phyloP scores from a whole-genome alignment of 2,797 vertebrate genomes.

The Spea hammondii region DNA sequence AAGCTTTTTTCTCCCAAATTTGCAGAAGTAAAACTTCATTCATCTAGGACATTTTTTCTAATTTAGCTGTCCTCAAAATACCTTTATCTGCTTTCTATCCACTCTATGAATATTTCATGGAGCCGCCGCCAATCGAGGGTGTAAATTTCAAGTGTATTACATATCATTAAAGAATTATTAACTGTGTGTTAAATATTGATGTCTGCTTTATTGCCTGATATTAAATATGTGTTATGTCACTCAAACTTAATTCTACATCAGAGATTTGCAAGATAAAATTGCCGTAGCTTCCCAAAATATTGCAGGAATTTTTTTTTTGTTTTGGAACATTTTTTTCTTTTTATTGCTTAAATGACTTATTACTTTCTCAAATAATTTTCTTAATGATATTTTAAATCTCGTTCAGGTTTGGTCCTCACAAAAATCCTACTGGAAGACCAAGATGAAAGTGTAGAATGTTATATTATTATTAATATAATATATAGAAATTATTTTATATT shows the following conservation, averaged over 20 bases:
- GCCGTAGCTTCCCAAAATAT: neutral
- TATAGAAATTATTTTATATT: no score
- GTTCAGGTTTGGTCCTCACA: no score
- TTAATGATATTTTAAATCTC: no score
- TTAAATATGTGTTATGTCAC: slow-evolving; percentile 44
- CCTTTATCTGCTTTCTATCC: slow-evolving; percentile 24
- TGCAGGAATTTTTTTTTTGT: neutral
- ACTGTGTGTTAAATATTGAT: slow-evolving; percentile 47
- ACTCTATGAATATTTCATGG: slow-evolving; percentile 37
- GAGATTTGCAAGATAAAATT: slow-evolving; percentile 12
- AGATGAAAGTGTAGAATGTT: no score
- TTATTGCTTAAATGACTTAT: no score
- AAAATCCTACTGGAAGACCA: no score
- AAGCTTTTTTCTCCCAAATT: no score
- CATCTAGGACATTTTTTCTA: slow-evolving; percentile 18
- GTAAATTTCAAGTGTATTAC: slow-evolving; percentile 38
- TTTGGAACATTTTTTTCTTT: no score
- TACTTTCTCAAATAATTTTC: no score
- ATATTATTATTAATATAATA: no score
- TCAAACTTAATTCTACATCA: slow-evolving; percentile 12
- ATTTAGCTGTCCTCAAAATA: slow-evolving; percentile 17
- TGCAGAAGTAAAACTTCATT: neutral
- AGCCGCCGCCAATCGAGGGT: slow-evolving; percentile 6
- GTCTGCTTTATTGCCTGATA: slow-evolving; percentile 39
- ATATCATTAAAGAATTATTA: slow-evolving; percentile 45